Evolutionary conservation across 2,797 vertebrate genomes (phyloP).

Genomic region (Lates japonicus): DNA sequence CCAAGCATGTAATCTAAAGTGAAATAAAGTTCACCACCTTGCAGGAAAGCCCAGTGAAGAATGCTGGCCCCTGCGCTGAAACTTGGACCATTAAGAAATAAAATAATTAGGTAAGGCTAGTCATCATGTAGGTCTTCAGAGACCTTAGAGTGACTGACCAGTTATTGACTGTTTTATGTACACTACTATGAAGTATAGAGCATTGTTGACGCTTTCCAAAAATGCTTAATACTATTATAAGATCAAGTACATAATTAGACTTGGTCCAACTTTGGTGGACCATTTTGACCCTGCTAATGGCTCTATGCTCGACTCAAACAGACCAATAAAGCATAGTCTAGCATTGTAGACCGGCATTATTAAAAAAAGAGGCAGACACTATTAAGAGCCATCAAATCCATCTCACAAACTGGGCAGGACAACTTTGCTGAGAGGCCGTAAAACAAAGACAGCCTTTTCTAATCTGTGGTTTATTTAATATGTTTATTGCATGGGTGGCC

Average conservation of each 20-base stretch:
- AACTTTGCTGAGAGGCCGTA: constrained; percentile 59
- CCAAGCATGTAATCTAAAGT: constrained; percentile 74
- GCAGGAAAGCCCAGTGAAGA: constrained; percentile 57
- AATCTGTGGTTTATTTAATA: constrained; percentile 80
- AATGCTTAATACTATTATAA: constrained; percentile 74
- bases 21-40: constrained; percentile 83
- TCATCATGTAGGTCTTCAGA: constrained; percentile 70
- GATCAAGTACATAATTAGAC: constrained; percentile 81
- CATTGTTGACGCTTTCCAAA: constrained; percentile 72
- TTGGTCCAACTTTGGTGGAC: constrained; percentile 84
- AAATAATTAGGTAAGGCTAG: constrained; percentile 53
- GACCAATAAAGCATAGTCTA: constrained; percentile 83
- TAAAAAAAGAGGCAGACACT: constrained; percentile 82
- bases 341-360: constrained; percentile 68
- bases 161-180: constrained; percentile 72
- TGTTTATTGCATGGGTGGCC: constrained; percentile 83
- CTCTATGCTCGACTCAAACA: constrained; percentile 82
- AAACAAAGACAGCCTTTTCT: constrained; percentile 74
- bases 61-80: constrained; percentile 55
- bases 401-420: constrained; percentile 75
- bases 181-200: constrained; percentile 69
- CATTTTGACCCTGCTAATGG: constrained; percentile 83
- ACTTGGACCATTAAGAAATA: constrained; percentile 63
- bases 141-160: constrained; percentile 58
- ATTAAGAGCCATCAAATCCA: constrained; percentile 83